Evolutionary conservation across 2,113 vertebrate genomes (phyloP), one percentile per base, ranked within the genome.

Genomic region (Pseudopodoces humilis): DNA sequence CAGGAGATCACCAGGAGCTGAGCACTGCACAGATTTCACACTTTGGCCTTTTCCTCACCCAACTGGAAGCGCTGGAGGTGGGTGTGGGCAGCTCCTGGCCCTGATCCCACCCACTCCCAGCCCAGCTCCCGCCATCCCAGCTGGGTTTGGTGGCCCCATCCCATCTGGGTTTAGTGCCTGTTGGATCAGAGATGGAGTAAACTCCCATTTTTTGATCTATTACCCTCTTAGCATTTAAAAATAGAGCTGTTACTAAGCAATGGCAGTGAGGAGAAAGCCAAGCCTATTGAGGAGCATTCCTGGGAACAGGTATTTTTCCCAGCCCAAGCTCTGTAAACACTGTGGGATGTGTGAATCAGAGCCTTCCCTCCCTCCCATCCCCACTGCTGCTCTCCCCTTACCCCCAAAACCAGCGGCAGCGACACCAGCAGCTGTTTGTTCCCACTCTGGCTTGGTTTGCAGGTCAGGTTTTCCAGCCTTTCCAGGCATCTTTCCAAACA

Each of bases 221-320:
- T 88, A 77, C 67, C 89, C 94, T 94, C 78, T 70, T 1, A 65
- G 33, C 84, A 77, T 93, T 94, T 96, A 96, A 95, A 96, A 95
- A 95, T 96, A 96, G 92, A 95, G 87, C 91, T 90, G 94, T 96
- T 96, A 94, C 94, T 91, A 94, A 88, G 92, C 92, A 6, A 77
- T 96, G 93, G 76, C 83, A 74, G 85, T 3, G 4, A 80, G 83
- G 15, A 88, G 80, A 31, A 35, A 50, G 90, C 62, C 31, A 22
- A 92, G 90, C 86, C 90, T 76, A 16, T 3, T 21, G 89, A 92
- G 86, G 67, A 92, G 25, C 18, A 2, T 46, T 60, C 44, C 78
- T 92, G 60, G 20, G 88, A 95, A 77, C 83, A 92, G 95, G 89
- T 95, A 96, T 91, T 95, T 92, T 95, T 95, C 95, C 82, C 84